Evolutionary conservation across 2,888 invertebrate species (phyloP).

Genomic region (Lysandra bellargus): DNA sequence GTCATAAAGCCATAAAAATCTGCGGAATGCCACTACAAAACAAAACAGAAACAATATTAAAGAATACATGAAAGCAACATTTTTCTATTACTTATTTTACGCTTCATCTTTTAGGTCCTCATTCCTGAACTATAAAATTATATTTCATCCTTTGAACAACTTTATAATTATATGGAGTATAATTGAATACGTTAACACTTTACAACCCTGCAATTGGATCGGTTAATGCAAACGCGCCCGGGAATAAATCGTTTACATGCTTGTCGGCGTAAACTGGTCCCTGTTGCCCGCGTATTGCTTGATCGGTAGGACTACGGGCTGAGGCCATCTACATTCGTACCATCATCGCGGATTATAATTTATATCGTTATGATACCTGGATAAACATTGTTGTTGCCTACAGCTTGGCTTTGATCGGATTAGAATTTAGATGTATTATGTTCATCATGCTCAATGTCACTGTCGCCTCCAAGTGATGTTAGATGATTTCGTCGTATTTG

Average conservation of each 20-base stretch:
- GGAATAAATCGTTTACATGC: conserved; percentile 80
- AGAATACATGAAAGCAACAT: not conserved
- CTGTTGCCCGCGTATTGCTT: conserved; percentile 55
- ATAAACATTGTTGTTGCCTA: conserved; percentile 2
- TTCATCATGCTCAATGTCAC: not conserved
- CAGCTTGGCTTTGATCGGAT: not conserved
- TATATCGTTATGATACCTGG: not conserved
- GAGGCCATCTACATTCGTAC: conserved; percentile 37
- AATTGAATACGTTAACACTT: conserved; percentile 14
- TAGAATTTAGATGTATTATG: not conserved
- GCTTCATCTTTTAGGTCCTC: not conserved
- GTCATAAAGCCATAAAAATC: not conserved
- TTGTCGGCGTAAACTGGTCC: conserved; percentile 80
- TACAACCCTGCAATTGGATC: conserved; percentile 72
- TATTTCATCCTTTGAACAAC: conserved; percentile 4
- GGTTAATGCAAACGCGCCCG: conserved; percentile 76
- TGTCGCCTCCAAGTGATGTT: not conserved
- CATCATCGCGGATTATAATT: conserved; percentile 26
- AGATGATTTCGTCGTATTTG: too few relatives aligned
- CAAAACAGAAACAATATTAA: not conserved
- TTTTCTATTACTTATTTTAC: not conserved
- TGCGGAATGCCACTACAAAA: not conserved
- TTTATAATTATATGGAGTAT: conserved; percentile 1
- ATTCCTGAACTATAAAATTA: not conserved
- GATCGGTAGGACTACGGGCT: conserved; percentile 55